Conservation (phyloP, 2,888 invertebrate genomes). For the Lasioglossum zephyrum region DNA sequence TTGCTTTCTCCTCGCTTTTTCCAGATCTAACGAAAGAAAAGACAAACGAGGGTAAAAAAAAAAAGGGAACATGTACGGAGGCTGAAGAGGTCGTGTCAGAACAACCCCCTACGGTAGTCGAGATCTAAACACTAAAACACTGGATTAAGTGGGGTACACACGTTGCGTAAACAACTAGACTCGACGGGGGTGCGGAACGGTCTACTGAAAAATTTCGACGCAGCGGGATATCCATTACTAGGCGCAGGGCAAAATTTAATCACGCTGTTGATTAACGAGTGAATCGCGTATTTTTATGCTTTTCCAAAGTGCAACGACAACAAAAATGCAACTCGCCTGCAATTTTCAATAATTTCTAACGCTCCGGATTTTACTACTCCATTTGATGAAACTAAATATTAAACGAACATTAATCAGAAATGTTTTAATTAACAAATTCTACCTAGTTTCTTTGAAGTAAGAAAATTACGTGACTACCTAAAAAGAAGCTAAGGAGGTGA, state of each 20-base stretch:
- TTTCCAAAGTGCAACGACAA: background rate
- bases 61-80: conserved; percentile 48
- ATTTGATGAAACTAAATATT: background rate
- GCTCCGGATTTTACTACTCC: background rate
- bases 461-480: background rate
- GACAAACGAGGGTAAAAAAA: conserved; percentile 37
- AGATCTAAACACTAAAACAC: conserved; percentile 77
- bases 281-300: background rate
- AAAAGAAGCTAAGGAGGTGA: background rate
- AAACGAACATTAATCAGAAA: background rate
- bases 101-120: conserved; percentile 70
- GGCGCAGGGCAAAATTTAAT: background rate
- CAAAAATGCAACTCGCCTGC: too few species aligned
- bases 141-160: conserved; percentile 75
- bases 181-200: conserved; percentile 64
- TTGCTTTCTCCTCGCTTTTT: conserved; percentile 29
- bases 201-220: conserved; percentile 66
- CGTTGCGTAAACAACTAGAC: conserved; percentile 70
- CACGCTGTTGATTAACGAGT: background rate
- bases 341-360: background rate
- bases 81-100: conserved; percentile 65
- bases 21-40: conserved; percentile 21
- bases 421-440: background rate
- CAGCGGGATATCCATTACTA: conserved; percentile 39
- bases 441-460: background rate